Evolutionary conservation across 2,797 vertebrate species (phyloP).

Genomic region (Silurus lanzhouensis): DNA sequence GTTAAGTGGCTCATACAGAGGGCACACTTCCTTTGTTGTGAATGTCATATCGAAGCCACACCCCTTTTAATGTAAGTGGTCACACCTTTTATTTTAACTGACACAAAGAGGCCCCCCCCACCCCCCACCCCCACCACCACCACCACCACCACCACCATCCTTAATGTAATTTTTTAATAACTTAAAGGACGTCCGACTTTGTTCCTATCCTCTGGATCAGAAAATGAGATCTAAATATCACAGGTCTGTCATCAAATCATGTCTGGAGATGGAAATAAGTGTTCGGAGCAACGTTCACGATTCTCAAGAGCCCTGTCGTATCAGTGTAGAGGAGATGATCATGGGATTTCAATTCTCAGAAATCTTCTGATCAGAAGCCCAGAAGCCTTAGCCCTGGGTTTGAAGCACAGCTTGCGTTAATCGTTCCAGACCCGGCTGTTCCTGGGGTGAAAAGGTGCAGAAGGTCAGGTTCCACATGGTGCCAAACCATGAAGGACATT

Average conservation of each 20-base stretch:
- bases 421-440: not conserved
- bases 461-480: not conserved
- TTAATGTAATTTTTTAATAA: not conserved
- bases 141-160: no score
- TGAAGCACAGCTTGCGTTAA: not conserved
- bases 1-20: not conserved
- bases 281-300: not conserved
- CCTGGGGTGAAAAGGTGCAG: not conserved
- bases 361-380: conserved; percentile 6
- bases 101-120: no score
- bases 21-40: not conserved
- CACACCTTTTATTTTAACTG: not conserved
- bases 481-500: conserved; percentile 6
- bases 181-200: not conserved
- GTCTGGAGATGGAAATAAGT: not conserved
- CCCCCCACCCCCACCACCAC: no score
- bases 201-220: not conserved
- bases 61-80: not conserved
- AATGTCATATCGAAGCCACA: not conserved
- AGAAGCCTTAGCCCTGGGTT: not conserved
- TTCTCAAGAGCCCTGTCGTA: not conserved
- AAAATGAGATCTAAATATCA: not conserved
- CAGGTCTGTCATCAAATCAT: not conserved
- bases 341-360: not conserved
- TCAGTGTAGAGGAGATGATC: not conserved